phyloP scores from a whole-genome alignment of 2,888 invertebrate genomes.

The Acronicta leporina region DNA sequence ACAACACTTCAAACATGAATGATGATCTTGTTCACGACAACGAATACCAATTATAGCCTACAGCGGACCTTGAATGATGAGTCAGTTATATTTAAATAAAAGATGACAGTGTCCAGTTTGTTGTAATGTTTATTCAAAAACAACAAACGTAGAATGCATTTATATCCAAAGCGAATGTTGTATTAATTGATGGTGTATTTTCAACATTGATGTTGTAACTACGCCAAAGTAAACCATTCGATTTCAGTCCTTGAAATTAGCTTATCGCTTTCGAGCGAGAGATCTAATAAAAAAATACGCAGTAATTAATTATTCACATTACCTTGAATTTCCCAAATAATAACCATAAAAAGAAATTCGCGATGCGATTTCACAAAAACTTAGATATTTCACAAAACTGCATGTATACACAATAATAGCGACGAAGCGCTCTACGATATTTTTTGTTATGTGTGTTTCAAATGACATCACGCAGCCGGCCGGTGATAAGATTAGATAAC shows the following conservation, averaged over 20 bases:
- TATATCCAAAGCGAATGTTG: background rate
- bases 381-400: conserved; percentile 54
- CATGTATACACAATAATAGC: conserved; percentile 42
- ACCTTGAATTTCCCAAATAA: conserved; percentile 44
- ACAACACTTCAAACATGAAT: conserved; percentile 12
- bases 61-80: conserved; percentile 46
- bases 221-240: background rate
- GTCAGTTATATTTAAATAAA: conserved; percentile 36
- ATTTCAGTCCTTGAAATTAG: conserved; percentile 12
- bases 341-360: conserved; percentile 25
- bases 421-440: conserved; percentile 55
- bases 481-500: conserved; percentile 80
- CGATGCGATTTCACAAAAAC: conserved; percentile 46
- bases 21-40: conserved; percentile 28
- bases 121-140: conserved; percentile 40
- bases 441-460: conserved; percentile 67
- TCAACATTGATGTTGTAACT: too few relatives aligned
- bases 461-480: conserved; percentile 73
- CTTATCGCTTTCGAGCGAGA: conserved; percentile 15
- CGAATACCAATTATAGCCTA: conserved; percentile 22
- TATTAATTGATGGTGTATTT: background rate
- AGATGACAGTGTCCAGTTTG: conserved; percentile 33
- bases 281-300: conserved; percentile 1
- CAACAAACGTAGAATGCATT: background rate
- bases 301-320: conserved; percentile 14